Conservation (phyloP, 2,888 invertebrate species). For the Bruchidius siliquastri region DNA sequence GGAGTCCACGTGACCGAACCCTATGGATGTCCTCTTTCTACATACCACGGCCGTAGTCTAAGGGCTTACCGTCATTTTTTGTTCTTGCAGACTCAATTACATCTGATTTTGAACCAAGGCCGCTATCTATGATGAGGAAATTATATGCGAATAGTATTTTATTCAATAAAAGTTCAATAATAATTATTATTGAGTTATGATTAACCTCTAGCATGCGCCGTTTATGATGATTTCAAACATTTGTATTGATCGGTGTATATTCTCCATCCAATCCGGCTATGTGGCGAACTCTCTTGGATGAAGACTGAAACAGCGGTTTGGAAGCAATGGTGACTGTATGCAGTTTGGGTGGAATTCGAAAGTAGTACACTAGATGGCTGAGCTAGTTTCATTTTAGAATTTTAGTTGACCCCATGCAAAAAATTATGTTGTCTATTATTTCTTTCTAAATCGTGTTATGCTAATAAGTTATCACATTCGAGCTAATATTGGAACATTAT, state of each 20-base stretch:
- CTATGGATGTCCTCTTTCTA: background rate
- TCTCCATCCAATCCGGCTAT: too few species aligned
- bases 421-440: too few species aligned
- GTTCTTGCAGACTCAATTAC: background rate
- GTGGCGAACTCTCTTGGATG: too few species aligned
- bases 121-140: background rate
- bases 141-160: background rate
- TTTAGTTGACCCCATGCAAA: too few species aligned
- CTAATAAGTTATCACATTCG: too few species aligned
- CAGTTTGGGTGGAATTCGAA: too few species aligned
- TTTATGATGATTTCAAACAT: background rate
- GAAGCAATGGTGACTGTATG: too few species aligned
- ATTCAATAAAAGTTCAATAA: background rate
- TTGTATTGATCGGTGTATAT: background rate
- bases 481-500: too few species aligned
- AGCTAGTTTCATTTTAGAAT: too few species aligned
- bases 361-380: too few species aligned
- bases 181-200: background rate
- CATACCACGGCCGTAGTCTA: background rate
- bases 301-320: too few species aligned
- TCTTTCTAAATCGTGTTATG: too few species aligned
- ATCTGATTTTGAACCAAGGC: background rate
- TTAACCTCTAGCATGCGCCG: background rate
- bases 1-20: constrained; percentile 30
- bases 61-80: background rate